Evolutionary conservation across 1,140 invertebrate genomes (phyloP).

Genomic region (Papilio aristodemus): DNA sequence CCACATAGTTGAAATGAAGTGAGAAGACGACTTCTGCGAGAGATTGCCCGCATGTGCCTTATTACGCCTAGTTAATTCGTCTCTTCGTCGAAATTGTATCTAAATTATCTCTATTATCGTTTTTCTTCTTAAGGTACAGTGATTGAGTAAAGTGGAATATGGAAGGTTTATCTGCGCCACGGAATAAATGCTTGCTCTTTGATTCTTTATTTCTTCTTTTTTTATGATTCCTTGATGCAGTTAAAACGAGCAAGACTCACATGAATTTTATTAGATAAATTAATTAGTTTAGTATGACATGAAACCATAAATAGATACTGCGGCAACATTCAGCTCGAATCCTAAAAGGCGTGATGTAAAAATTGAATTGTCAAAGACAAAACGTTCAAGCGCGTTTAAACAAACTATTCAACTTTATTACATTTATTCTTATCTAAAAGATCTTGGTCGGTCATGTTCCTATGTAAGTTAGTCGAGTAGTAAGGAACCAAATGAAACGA

Average conservation of each 20-base stretch:
- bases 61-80: slow-evolving; percentile 29
- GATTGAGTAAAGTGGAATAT: not conserved
- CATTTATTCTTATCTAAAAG: slow-evolving; percentile 5
- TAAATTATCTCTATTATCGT: slow-evolving; percentile 29
- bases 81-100: slow-evolving; percentile 25
- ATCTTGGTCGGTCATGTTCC: slow-evolving; percentile 18
- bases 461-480: slow-evolving; percentile 13
- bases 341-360: no score
- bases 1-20: slow-evolving; percentile 23
- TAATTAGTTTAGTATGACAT: no score
- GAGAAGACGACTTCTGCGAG: slow-evolving; percentile 22
- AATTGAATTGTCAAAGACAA: no score
- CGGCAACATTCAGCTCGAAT: no score
- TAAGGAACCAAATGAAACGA: slow-evolving; percentile 38
- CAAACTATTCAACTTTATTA: no score
- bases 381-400: no score
- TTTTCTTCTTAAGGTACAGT: not conserved
- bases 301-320: no score
- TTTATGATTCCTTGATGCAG: not conserved
- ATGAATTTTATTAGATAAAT: no score
- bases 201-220: not conserved
- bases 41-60: slow-evolving; percentile 30
- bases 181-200: not conserved
- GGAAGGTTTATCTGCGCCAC: not conserved
- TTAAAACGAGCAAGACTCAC: no score